Conservation (phyloP, 1,140 invertebrate species). For the Hypsibius dujardini region DNA sequence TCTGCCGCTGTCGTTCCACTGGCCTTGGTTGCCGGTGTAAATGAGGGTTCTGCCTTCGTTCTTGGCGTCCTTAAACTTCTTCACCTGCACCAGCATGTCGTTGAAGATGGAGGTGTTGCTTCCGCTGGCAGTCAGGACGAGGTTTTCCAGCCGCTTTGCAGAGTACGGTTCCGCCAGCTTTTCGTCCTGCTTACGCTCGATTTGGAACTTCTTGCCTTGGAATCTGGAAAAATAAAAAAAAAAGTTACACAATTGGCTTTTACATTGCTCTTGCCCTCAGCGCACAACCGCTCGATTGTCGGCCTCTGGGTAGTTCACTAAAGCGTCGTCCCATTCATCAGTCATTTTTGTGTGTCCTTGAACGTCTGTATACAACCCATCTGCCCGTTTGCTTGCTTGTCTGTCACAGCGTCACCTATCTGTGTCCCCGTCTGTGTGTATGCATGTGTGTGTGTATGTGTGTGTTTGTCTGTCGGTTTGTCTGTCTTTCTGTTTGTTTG, state of each 20-base stretch:
- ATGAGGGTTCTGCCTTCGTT: conserved; percentile 38
- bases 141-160: conserved; percentile 23
- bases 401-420: too few species aligned
- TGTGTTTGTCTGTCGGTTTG: too few species aligned
- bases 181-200: background rate
- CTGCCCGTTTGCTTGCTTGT: too few species aligned
- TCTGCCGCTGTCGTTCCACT: conserved; percentile 34
- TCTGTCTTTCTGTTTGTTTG: too few species aligned
- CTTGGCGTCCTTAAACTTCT: conserved; percentile 28
- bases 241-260: too few species aligned
- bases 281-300: too few species aligned
- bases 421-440: too few species aligned
- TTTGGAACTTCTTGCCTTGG: conserved; percentile 8
- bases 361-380: conserved; percentile 29
- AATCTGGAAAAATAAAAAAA: conserved; percentile 29
- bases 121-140: conserved; percentile 24
- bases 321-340: too few species aligned
- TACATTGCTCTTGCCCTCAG: too few species aligned
- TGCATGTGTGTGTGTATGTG: too few species aligned
- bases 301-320: too few species aligned
- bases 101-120: conserved; percentile 29
- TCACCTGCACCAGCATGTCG: conserved; percentile 33
- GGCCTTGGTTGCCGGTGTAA: conserved; percentile 36
- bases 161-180: conserved; percentile 2
- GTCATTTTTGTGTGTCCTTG: conserved; percentile 30